Conservation (phyloP, 2,113 vertebrate species). For the Thamnaconus septentrionalis region DNA sequence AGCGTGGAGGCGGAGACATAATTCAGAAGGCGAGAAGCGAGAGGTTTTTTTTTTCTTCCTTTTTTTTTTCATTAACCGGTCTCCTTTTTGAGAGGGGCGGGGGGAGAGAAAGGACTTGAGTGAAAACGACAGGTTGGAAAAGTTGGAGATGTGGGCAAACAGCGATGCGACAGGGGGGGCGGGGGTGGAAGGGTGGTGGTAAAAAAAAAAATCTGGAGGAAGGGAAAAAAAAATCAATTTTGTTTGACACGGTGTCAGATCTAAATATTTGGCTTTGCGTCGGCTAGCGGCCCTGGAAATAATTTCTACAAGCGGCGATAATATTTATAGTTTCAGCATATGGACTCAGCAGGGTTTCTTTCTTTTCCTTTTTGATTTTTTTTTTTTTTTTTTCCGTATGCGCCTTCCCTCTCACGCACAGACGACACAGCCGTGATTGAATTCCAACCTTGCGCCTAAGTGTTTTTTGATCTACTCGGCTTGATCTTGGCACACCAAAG, state of each 20-base stretch:
- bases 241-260: constrained; percentile 45
- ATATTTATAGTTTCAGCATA: constrained; percentile 60
- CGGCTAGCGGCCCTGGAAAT: constrained; percentile 45
- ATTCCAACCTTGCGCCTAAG: constrained; percentile 54
- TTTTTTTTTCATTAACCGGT: constrained; percentile 2
- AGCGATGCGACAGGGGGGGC: not conserved
- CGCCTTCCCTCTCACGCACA: not conserved
- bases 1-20: not conserved
- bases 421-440: constrained; percentile 53
- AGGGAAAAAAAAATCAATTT: constrained; percentile 13
- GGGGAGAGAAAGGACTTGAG: not conserved
- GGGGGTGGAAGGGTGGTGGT: constrained; percentile 16
- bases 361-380: constrained; percentile 19
- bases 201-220: constrained; percentile 1
- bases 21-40: constrained; percentile 9
- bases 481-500: constrained; percentile 55
- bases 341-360: constrained; percentile 27
- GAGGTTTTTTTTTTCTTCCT: not conserved
- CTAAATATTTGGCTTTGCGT: constrained; percentile 58
- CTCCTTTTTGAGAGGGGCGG: not conserved
- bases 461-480: constrained; percentile 61
- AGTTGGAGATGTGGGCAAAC: not conserved
- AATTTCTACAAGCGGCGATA: constrained; percentile 46
- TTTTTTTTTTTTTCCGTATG: no score
- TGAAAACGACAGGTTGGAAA: not conserved